Conservation (phyloP, 2,113 vertebrate species). For the Salvelinus sp. region DNA sequence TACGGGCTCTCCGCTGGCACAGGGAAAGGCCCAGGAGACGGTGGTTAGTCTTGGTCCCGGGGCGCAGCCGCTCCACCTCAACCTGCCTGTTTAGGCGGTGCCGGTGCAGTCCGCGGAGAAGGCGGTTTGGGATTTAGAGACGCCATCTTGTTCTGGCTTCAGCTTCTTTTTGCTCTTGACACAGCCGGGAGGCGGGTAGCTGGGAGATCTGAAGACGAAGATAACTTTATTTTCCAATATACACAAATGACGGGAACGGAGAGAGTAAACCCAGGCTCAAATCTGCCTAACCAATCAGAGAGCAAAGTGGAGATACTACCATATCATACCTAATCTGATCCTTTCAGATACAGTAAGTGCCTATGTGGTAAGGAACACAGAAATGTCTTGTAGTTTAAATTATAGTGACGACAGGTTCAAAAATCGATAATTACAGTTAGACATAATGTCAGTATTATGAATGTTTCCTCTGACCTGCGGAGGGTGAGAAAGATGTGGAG, state of each 20-base stretch:
- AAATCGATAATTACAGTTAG: too few species aligned
- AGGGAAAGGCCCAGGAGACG: constrained; percentile 81
- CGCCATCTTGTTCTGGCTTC: constrained; percentile 83
- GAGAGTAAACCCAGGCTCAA: neutral
- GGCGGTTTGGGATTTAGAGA: constrained; percentile 87
- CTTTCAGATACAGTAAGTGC: too few species aligned
- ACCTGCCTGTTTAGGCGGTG: constrained; percentile 73
- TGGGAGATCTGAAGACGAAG: constrained; percentile 80
- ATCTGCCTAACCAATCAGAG: too few species aligned
- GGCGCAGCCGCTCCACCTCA: constrained; percentile 73
- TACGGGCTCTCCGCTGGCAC: constrained; percentile 77
- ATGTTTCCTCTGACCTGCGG: constrained; percentile 78
- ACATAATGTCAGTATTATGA: neutral
- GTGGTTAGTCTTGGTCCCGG: constrained; percentile 71
- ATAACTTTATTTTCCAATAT: too few species aligned
- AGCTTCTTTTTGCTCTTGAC: constrained; percentile 88
- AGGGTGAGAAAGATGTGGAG: constrained; percentile 91
- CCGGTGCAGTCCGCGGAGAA: constrained; percentile 84
- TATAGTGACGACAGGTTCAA: too few species aligned
- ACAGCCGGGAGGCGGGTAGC: constrained; percentile 88
- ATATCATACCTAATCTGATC: too few species aligned
- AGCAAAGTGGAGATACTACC: too few species aligned
- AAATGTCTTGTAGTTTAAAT: too few species aligned
- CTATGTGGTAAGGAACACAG: neutral
- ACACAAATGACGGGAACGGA: neutral